A percentile compares a stretch with the other conserved stretches of the same genome.
Evolutionary conservation across 1,140 invertebrate species (phyloP).

Genomic region (Tetramorium simillimum): DNA sequence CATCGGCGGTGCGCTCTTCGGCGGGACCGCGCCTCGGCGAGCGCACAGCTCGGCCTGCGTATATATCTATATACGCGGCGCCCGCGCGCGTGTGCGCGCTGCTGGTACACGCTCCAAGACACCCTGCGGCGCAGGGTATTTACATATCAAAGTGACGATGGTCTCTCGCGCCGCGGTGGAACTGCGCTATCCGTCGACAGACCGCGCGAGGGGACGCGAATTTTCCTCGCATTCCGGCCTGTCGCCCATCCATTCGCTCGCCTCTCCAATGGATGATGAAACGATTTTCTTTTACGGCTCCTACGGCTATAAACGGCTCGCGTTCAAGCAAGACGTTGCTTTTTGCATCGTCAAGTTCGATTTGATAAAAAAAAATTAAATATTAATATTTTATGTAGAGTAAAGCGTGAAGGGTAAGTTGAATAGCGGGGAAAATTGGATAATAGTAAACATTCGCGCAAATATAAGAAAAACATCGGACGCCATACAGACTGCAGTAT

Average conservation of each 20-base stretch:
- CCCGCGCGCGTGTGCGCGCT: conserved; percentile 40
- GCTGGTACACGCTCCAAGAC: conserved; percentile 62
- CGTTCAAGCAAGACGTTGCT: neutral
- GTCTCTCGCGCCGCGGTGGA: conserved; percentile 63
- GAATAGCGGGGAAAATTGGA: too few species aligned
- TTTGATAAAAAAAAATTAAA: too few species aligned
- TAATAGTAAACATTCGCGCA: too few species aligned
- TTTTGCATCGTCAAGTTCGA: neutral
- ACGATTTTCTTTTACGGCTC: neutral
- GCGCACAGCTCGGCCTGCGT: conserved; percentile 39
- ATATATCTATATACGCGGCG: conserved; percentile 38
- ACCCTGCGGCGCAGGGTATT: conserved; percentile 79
- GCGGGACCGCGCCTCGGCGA: conserved; percentile 40
- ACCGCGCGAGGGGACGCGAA: conserved; percentile 56
- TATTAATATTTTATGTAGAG: too few species aligned
- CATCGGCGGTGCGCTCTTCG: conserved; percentile 77
- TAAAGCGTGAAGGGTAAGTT: too few species aligned
- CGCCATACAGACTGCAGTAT: too few species aligned
- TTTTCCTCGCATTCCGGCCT: conserved; percentile 30
- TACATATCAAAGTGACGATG: conserved; percentile 83
- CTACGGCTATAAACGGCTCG: neutral
- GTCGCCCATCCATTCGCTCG: neutral
- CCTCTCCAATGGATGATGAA: neutral
- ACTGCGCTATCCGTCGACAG: conserved; percentile 60
- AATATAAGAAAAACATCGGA: too few species aligned